These are phyloP conservation scores for Lepidotrigona ventralis DNA, from an alignment of 1,140 invertebrate genomes.

Conservation along the genomic window DNA sequence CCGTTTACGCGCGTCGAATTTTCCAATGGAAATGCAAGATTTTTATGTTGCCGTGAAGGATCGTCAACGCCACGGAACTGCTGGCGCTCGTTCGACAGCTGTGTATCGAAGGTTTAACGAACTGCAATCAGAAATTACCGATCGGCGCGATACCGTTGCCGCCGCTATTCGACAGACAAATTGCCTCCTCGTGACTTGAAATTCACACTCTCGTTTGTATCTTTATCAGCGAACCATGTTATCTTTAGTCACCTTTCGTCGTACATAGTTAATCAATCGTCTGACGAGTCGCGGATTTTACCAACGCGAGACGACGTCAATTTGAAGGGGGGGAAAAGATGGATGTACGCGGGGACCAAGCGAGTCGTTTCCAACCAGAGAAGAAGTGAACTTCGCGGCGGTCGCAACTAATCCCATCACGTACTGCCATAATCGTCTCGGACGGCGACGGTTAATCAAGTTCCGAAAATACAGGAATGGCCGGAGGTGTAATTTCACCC, in stretches of 20 bases:
- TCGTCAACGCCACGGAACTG: slow-evolving; percentile 36
- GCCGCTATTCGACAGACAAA: too few relatives aligned
- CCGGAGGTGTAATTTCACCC: slow-evolving; percentile 66
- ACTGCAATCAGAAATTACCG: neutral
- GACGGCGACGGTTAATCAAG: slow-evolving; percentile 68
- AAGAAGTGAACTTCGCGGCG: slow-evolving; percentile 46
- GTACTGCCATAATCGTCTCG: slow-evolving; percentile 62
- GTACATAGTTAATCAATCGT: too few relatives aligned
- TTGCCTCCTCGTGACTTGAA: too few relatives aligned
- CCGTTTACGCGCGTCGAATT: slow-evolving; percentile 58
- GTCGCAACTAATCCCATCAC: slow-evolving; percentile 59
- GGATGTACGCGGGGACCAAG: neutral
- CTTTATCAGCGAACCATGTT: too few relatives aligned
- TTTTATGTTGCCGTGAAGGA: slow-evolving; percentile 60
- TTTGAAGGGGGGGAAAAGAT: neutral
- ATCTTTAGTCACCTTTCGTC: too few relatives aligned
- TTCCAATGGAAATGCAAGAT: slow-evolving; percentile 67
- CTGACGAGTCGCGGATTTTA: neutral
- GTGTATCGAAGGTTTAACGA: slow-evolving; percentile 45
- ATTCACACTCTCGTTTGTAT: too few relatives aligned
- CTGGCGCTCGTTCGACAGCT: slow-evolving; percentile 35
- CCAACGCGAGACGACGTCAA: neutral
- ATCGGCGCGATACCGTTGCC: neutral
- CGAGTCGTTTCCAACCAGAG: slow-evolving; percentile 5
- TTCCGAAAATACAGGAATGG: slow-evolving; percentile 70